Base-by-base conservation (phyloP, 53 echinoderm and acorn worm species). In the Zoroaster sp. region DNA sequence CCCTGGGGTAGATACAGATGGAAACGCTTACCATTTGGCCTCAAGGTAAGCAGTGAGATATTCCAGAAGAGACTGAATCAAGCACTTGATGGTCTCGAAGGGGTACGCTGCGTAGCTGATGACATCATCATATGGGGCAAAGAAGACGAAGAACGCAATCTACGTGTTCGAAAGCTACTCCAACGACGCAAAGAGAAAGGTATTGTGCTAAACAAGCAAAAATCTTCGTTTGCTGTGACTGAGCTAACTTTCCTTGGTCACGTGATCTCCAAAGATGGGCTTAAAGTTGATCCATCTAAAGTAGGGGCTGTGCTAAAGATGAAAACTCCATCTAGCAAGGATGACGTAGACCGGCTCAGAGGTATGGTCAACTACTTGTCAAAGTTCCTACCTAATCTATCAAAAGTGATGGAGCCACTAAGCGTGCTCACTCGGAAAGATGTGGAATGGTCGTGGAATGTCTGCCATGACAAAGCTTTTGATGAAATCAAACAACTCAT, bases 241-340 rank as follows among this genome's bases (percentile, higher is more conserved):
- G 88, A 89, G 72, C 87, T 93, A 15, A 42, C 78, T 4, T 93
- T 92, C 59, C 77, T 92, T 23, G 93, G 90, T 35, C 96, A 96
- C 53, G 35, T 78, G 28, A 43, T 93, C 13, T 86, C 90, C 38
- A 74, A 75, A 32, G 32, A 69, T 51, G 94, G 95, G 18, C 74
- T 93, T 33, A 88, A 91, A 17, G 69, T 43, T 37, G 95, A 95
- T 32, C 92, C 78, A 18, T 74, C 59, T 28, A 93, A 88, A 65
- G 66, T 90, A 5, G 71, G n/a, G 46, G 94, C 94, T 23, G 78
- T 91, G 17, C 45, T 72, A 17, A 76, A 91, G 30, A 93, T 91
- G 91, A 43, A 35, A 30, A 23, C 79, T 15, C 91, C 93, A 13
- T 25, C 35, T 9, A 38, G 34, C 33, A 74, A 46, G 17, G 90